Evolutionary conservation across 2,113 vertebrate genomes (phyloP).

Genomic region (Ariopsis seemanni): DNA sequence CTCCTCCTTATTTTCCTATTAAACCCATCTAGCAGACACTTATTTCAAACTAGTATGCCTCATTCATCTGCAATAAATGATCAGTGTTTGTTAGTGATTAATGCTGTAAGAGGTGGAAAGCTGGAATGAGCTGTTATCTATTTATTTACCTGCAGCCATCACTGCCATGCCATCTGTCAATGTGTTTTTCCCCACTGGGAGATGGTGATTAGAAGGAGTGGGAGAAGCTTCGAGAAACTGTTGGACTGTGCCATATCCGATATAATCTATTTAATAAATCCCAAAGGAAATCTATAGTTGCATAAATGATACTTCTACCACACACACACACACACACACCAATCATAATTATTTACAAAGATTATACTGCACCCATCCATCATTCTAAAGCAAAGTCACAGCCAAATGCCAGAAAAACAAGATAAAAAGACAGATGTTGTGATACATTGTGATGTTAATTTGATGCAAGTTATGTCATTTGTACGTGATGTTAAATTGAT

Average conservation of each 20-base stretch:
- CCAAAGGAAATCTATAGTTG: conserved; percentile 3
- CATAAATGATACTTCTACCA: conserved; percentile 4
- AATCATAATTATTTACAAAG: conserved; percentile 8
- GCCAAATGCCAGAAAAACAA: background rate
- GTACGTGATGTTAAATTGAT: background rate
- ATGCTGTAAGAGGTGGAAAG: conserved; percentile 14
- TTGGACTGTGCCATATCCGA: background rate
- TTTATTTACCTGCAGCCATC: conserved; percentile 42
- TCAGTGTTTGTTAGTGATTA: conserved; percentile 32
- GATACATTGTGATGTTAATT: background rate
- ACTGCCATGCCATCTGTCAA: conserved; percentile 38
- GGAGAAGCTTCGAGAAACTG: background rate
- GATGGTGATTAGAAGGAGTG: background rate
- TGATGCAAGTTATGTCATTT: background rate
- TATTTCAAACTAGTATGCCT: background rate
- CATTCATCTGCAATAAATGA: conserved; percentile 15
- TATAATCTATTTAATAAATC: background rate
- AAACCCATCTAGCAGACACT: conserved; percentile 9
- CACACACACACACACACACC: background rate
- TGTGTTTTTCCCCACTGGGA: background rate
- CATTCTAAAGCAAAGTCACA: background rate
- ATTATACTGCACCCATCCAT: conserved; percentile 11
- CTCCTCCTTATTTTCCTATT: background rate
- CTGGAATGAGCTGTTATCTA: conserved; percentile 38
- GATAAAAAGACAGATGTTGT: background rate